Evolutionary conservation across 2,888 invertebrate species (phyloP).

Genomic region (Pyrrhia umbra): DNA sequence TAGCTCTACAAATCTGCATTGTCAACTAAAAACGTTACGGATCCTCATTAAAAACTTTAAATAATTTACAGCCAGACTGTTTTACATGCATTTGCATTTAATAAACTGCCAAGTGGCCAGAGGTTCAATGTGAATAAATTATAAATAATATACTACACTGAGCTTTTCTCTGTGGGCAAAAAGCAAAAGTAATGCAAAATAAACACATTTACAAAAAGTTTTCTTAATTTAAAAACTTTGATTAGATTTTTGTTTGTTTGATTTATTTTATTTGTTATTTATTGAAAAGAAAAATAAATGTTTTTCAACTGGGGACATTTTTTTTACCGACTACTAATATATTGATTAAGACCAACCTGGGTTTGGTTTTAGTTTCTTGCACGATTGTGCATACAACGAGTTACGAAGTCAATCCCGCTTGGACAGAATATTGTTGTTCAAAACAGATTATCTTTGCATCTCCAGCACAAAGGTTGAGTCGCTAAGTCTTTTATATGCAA

Average conservation of each 20-base stretch:
- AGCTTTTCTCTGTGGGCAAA: not conserved
- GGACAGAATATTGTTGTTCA: not conserved
- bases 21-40: too few relatives aligned
- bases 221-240: not conserved
- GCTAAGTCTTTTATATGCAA: constrained; percentile 21
- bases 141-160: constrained; percentile 1
- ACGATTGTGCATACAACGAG: not conserved
- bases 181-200: too few relatives aligned
- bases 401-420: not conserved
- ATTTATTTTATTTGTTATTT: not conserved
- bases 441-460: constrained; percentile 16
- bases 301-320: too few relatives aligned
- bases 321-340: too few relatives aligned
- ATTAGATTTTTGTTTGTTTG: not conserved
- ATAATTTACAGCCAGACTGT: constrained; percentile 19
- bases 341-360: too few relatives aligned
- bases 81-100: constrained; percentile 49
- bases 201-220: too few relatives aligned
- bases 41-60: constrained; percentile 42
- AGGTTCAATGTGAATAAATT: constrained; percentile 39
- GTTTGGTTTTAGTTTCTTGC: too few relatives aligned
- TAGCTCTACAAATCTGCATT: too few relatives aligned
- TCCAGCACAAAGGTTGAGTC: not conserved
- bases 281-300: not conserved
- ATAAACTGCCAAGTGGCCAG: constrained; percentile 16